Evolutionary conservation across 2,113 vertebrate genomes (phyloP), one percentile per base, ranked within the genome.

Genomic region (Oryzias curvinotus): DNA sequence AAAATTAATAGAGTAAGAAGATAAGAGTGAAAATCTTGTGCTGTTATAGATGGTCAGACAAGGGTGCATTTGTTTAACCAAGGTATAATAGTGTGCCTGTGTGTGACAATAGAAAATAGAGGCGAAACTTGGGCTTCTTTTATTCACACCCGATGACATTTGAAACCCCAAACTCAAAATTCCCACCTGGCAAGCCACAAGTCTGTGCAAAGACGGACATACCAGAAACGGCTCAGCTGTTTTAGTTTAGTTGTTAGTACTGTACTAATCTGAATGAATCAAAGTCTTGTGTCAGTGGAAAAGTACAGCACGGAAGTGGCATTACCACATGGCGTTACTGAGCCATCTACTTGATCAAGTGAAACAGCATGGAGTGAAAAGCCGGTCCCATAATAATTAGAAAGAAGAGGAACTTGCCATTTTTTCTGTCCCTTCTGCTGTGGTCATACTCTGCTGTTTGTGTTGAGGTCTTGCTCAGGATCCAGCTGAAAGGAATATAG

Each of bases 221-320:
- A 71, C 72, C 57, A 65, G 62, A 60, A 54, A 41, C 25, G n/a
- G 73, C 79, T 85, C 81, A 85, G 81, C 79, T 88, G 85, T 77
- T 78, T 81, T 62, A 77, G 77, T 85, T 88, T 85, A 84, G 76
- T 83, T 80, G 74, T 75, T 77, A 82, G 70, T 77, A 73, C 78
- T 73, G 68, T 51, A 57, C 71, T 80, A 85, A 85, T 86, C 77
- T 81, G 49, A 62, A 19, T 71, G 65, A 77, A 59, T 49, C 54
- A 52, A 68, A 62, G 75, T 47, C 68, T 57, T 63, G 68, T 71
- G 74, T 80, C 61, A 84, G 84, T 89, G 85, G 87, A 87, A 86
- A 89, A 89, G 52, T 81, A 87, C 87, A 75, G 66, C 48, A 66
- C 7, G 48, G 76, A 79, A 78, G 77, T 80, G 64, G 46, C 45